phyloP scores from a whole-genome alignment of 2,113 vertebrate genomes.

The Cariama cristata region DNA sequence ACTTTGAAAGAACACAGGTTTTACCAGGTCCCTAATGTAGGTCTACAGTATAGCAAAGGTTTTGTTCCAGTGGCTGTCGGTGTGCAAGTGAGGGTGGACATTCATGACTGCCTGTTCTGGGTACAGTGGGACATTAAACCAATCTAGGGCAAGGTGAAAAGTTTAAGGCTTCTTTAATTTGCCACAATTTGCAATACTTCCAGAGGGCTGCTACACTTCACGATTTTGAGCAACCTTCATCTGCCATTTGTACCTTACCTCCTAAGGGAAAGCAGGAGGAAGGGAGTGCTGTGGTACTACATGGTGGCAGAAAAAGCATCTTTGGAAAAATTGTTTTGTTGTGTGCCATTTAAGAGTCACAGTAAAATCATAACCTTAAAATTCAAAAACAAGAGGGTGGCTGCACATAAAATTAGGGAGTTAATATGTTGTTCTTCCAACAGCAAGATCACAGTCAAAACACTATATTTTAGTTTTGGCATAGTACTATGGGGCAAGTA shows the following conservation, averaged over 20 bases:
- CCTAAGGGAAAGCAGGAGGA: background rate
- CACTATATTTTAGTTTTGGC: background rate
- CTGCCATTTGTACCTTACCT: background rate
- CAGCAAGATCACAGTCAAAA: background rate
- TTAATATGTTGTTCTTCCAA: background rate
- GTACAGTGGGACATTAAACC: too few relatives aligned
- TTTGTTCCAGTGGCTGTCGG: background rate
- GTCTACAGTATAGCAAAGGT: background rate
- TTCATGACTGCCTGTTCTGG: background rate
- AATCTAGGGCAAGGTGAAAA: too few relatives aligned
- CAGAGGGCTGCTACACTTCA: background rate
- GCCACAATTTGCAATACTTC: background rate
- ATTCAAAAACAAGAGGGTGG: too few relatives aligned
- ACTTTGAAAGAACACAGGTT: background rate
- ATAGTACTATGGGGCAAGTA: background rate
- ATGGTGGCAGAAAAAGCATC: background rate
- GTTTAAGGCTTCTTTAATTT: background rate
- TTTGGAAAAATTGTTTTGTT: background rate
- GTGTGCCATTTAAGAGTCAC: background rate
- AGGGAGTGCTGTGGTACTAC: background rate
- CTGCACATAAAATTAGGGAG: background rate
- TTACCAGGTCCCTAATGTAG: background rate
- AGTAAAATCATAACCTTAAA: background rate
- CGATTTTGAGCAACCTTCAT: background rate
- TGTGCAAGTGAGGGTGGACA: background rate